Evolutionary conservation across 2,797 vertebrate species (phyloP).

Genomic region (Pseudochirops cupreus): DNA sequence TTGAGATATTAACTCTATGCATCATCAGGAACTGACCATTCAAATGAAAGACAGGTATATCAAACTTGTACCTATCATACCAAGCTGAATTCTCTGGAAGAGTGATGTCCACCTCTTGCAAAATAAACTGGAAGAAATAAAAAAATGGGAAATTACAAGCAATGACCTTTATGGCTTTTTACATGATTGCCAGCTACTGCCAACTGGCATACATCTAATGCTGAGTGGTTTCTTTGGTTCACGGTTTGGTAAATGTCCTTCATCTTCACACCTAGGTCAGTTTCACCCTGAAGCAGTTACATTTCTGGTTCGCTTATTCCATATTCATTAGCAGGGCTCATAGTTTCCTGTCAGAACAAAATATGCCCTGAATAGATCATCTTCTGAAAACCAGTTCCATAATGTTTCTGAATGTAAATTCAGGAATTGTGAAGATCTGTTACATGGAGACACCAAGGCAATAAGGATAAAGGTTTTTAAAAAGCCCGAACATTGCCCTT

Average conservation of each 20-base stretch:
- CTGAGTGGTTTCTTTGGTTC: slow-evolving; percentile 16
- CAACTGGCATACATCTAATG: background rate
- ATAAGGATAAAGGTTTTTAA: slow-evolving; percentile 51
- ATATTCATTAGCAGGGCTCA: background rate
- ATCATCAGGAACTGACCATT: slow-evolving; percentile 93
- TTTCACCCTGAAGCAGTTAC: slow-evolving; percentile 15
- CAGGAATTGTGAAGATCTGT: slow-evolving; percentile 37
- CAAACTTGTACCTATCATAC: slow-evolving; percentile 90
- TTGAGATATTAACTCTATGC: slow-evolving; percentile 87
- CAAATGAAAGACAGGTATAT: slow-evolving; percentile 93
- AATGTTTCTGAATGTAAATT: slow-evolving; percentile 12
- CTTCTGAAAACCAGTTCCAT: slow-evolving; percentile 48
- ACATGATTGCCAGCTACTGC: background rate
- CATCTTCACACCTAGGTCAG: slow-evolving; percentile 13
- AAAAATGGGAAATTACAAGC: slow-evolving; percentile 1
- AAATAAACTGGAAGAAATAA: slow-evolving; percentile 86
- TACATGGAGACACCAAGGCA: slow-evolving; percentile 54
- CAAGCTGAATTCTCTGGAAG: slow-evolving; percentile 88
- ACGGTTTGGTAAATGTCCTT: background rate
- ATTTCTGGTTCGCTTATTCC: slow-evolving; percentile 27
- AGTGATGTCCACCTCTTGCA: slow-evolving; percentile 92
- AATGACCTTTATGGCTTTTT: background rate
- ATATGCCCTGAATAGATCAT: background rate
- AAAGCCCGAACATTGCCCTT: background rate
- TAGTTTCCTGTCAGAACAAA: slow-evolving; percentile 44